phyloP scores from a whole-genome alignment of 2,888 invertebrate species.

The Apocheima hispidaria region DNA sequence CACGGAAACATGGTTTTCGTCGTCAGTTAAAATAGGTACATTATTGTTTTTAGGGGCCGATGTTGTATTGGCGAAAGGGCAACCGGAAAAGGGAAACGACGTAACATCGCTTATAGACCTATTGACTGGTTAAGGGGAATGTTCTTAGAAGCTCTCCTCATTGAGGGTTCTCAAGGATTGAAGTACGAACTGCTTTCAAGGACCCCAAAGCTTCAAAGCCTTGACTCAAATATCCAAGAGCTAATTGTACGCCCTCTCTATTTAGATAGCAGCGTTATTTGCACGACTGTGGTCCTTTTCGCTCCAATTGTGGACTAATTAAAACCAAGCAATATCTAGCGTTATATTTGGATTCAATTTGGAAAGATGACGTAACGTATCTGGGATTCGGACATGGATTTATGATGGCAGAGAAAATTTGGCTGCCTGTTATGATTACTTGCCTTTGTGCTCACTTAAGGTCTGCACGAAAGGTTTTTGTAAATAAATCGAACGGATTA shows the following conservation, averaged over 20 bases:
- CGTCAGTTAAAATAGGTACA: not conserved
- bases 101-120: conserved; percentile 11
- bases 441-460: not conserved
- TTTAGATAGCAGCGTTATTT: not conserved
- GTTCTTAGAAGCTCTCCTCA: conserved; percentile 10
- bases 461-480: not conserved
- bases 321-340: conserved; percentile 20
- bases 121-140: conserved; percentile 20
- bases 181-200: conserved; percentile 22
- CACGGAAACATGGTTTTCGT: not conserved
- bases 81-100: conserved; percentile 14
- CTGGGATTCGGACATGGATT: conserved; percentile 8
- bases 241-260: conserved; percentile 7
- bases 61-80: conserved; percentile 13
- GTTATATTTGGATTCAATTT: conserved; percentile 34
- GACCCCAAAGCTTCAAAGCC: conserved; percentile 9
- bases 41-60: conserved; percentile 8
- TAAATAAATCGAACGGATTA: not conserved
- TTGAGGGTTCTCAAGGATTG: conserved; percentile 15
- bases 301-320: conserved; percentile 23
- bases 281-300: conserved; percentile 13
- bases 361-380: conserved; percentile 16
- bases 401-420: conserved; percentile 16
- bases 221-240: conserved; percentile 4
- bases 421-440: not conserved